These are phyloP conservation scores for Dendrolimus kikuchii DNA, from an alignment of 1,140 invertebrate genomes.

Conservation along the genomic window DNA sequence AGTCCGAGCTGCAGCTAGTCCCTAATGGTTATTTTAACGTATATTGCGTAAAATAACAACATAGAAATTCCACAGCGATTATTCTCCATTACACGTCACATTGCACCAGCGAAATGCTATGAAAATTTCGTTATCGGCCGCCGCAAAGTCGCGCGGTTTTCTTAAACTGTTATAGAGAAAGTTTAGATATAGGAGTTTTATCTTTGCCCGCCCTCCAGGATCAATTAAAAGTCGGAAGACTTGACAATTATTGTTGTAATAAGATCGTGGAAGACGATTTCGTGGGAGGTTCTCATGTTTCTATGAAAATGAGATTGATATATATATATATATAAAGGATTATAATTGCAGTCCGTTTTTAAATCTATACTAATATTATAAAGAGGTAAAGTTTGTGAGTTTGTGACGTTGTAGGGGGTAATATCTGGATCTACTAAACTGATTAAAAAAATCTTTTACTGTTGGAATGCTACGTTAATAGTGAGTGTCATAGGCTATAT, in stretches of 20 bases:
- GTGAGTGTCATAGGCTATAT: too few species aligned
- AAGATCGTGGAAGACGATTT: constrained; percentile 41
- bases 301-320: too few species aligned
- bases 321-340: too few species aligned
- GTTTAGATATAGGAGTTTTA: constrained; percentile 66
- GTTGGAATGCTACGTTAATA: too few species aligned
- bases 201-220: constrained; percentile 63
- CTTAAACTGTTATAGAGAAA: constrained; percentile 71
- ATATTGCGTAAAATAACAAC: constrained; percentile 8
- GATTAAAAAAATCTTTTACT: too few species aligned
- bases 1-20: too few species aligned
- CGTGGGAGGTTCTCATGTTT: neutral
- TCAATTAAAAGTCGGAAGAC: constrained; percentile 67
- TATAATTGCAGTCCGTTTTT: too few species aligned
- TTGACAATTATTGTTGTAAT: constrained; percentile 62
- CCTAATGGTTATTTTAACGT: too few species aligned
- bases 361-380: too few species aligned
- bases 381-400: too few species aligned
- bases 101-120: constrained; percentile 29
- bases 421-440: too few species aligned
- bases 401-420: too few species aligned
- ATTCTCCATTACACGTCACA: constrained; percentile 31
- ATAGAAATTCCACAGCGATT: constrained; percentile 4
- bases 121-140: constrained; percentile 60
- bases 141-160: constrained; percentile 55